Evolutionary conservation across 1,140 invertebrate genomes (phyloP).

Genomic region (Lepeophtheirus salmonis): DNA sequence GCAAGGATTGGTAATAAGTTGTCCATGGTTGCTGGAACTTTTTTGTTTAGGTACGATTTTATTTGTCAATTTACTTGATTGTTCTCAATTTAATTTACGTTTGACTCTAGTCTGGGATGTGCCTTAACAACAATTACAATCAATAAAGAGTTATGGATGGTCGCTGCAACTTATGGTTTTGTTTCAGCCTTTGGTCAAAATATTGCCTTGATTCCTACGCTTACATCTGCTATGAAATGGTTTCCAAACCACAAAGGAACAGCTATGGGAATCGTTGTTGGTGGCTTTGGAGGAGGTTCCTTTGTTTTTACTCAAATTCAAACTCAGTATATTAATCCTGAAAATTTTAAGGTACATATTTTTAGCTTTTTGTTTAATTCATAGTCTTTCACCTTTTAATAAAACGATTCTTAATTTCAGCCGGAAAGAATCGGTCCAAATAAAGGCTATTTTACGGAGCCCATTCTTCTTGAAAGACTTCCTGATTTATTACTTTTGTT

Average conservation of each 20-base stretch:
- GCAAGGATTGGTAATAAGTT: conserved; percentile 4
- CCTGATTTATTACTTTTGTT: conserved; percentile 20
- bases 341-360: conserved; percentile 25
- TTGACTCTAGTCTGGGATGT: conserved; percentile 9
- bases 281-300: conserved; percentile 28
- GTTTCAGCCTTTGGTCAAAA: conserved; percentile 18
- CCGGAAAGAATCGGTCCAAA: not conserved
- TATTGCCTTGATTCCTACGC: conserved; percentile 17
- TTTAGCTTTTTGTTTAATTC: no score
- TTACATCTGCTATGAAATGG: conserved; percentile 23
- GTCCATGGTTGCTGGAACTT: conserved; percentile 1
- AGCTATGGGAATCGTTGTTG: conserved; percentile 27
- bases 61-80: not conserved
- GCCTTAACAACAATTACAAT: conserved; percentile 15
- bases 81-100: not conserved
- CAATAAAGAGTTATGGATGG: conserved; percentile 14
- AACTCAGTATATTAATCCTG: conserved; percentile 28
- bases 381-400: not conserved
- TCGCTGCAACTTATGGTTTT: conserved; percentile 17
- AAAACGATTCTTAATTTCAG: not conserved
- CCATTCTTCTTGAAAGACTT: conserved; percentile 17
- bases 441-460: conserved; percentile 20
- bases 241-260: conserved; percentile 28
- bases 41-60: not conserved
- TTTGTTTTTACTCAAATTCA: conserved; percentile 30